Evolutionary conservation across 2,888 invertebrate genomes (phyloP), one percentile per base, ranked within the genome.

Genomic region (Torymus texanus): DNA sequence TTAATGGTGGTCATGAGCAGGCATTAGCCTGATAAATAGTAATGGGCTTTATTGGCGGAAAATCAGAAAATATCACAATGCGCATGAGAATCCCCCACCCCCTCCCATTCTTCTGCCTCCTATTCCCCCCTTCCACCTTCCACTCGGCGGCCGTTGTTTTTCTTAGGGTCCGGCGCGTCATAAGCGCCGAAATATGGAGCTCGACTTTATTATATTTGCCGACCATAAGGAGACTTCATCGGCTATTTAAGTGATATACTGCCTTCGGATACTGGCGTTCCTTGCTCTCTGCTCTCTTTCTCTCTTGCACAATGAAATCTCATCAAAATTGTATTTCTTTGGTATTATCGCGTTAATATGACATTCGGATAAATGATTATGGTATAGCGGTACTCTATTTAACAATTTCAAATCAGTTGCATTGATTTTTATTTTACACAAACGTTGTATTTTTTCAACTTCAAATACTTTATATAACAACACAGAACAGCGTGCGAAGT

Each of bases 21-120:
- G 86, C 90, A 90, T 89, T 90, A 90, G 88, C 84, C 88, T 89
- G 90, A 90, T 90, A 90, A 90, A 90, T 89, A 90, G 90, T 89
- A 88, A 90, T 90, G 88, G 89, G 85, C 88, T 88, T 90, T 90
- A 90, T 90, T 89, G 90, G 90, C 88, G 88, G 87, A 89, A 89
- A 90, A 90, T 90, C 89, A 90, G 89, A 85, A 90, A 89, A 90
- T 90, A 90, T 88, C 88, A 89, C 87, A 85, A 85, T 81, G 67
- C 75, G 51, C 29, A 81, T 16, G 75, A 80, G 81, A 80, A 84
- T 84, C 80, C 84, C 83, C 83, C 83, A 3, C 14, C 67, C 56
- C 12, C 41, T 55, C 53, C 68, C 59, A 61, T n/a, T 41, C 61
- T 29, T 50, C 51, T 11, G 50, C 53, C 68, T 14, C 29, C 5